Conservation (phyloP, 1,140 invertebrate genomes). For the Tetramorium parvispinum region DNA sequence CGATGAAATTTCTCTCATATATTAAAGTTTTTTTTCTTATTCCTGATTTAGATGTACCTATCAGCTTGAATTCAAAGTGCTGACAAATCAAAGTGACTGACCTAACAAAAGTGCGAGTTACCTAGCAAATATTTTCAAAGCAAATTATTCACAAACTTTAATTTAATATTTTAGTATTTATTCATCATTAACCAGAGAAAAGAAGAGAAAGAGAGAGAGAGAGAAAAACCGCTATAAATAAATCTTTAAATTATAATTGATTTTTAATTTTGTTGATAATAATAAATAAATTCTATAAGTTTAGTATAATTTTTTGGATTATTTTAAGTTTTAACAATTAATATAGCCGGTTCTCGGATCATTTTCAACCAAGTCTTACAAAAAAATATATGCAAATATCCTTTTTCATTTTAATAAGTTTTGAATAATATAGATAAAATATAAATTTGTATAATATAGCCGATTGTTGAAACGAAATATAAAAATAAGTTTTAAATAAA, state of each 20-base stretch:
- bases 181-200: background rate
- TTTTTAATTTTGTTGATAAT: background rate
- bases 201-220: too few relatives aligned
- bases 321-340: background rate
- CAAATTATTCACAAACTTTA: background rate
- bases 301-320: background rate
- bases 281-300: background rate
- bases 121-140: background rate
- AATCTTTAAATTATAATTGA: background rate
- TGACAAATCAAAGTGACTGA: background rate
- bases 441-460: background rate
- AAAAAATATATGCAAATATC: background rate
- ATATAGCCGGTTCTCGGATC: background rate
- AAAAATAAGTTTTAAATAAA: background rate
- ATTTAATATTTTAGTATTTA: background rate
- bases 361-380: background rate
- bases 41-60: background rate
- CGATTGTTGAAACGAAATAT: background rate
- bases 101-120: background rate
- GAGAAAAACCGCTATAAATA: background rate
- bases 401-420: background rate
- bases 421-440: background rate
- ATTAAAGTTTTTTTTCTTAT: constrained; percentile 46
- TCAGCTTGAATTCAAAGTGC: background rate
- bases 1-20: background rate